Base-by-base conservation (phyloP, 2,888 invertebrate species). In the Nasonovia ribisnigri region DNA sequence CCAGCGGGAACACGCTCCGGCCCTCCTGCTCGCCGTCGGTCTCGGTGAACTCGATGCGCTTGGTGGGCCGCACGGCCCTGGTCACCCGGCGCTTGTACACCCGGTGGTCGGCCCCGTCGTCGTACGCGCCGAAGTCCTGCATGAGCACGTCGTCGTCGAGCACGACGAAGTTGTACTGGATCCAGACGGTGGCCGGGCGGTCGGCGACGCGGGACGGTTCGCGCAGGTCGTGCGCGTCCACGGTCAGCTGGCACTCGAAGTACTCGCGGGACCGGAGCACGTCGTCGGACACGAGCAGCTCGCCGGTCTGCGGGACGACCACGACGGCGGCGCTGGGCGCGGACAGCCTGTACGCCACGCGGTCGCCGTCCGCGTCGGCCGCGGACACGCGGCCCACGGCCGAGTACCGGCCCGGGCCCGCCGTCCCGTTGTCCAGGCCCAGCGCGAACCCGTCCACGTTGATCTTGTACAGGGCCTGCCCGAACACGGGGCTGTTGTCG, bases 241-340 rank as follows among this genome's bases (percentile, higher is more conserved):
- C 97, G 95, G 97, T 97, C 89, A 99, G 95, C 95, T 98, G 97
- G 90, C 97, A 96, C 95, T 97, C 97, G 94, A 96, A 96, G 94
- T 96, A 96, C 94, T 96, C 96, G 67, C 96, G 96, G 88, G 96
- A 96, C 92, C 97, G 96, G 16, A 97, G 97, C 4, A 98, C 98
- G 95, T 98, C 98, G 46, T 97, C 98, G 36, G 97, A 97, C 90
- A 99, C 96, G 95, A 99, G 97, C 42, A 99, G 96, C 95, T 98
- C 98, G 0, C 99, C 99, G 0, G 98, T 98, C 96, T 98, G 98
- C 0, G 99, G 99, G 6, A 99, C 98, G 95, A 99, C 98, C 29
- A 98, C 98, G 86, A 98, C 97, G 95, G 98, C 96, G 95, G 98
- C 98, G 95, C 97, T 98, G 26, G 98, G 98, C 6, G 97, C 97